Base-by-base conservation (phyloP, 1,140 invertebrate genomes). In the Orchesella cincta region DNA sequence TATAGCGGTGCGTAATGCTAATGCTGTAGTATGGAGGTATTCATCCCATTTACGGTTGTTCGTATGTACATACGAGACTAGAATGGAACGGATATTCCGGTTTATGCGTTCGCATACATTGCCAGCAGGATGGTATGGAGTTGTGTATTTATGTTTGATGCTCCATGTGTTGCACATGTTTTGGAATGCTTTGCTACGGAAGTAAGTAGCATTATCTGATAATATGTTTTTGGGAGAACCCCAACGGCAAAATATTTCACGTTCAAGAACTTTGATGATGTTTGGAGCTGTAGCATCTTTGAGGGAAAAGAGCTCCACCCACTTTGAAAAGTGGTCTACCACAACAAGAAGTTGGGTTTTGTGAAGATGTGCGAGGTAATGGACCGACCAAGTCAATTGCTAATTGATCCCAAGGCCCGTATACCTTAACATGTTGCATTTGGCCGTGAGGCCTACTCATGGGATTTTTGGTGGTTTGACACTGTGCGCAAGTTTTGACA, bases 91-190 rank as follows among this genome's bases (percentile, higher is more conserved):
- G 0, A 88, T 31, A 31, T 85, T 84, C 18, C 84, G 70, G 76
- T 88, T 88, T 20, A 84, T 84, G 14, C 86, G 67, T 78, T 87
- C 86, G 0, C 84, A 83, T 0, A 84, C 84, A 64, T 87, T 87
- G 0, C 84, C 79, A 73, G 84, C 81, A 2, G 86, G 83, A 76
- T 86, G 85, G 77, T 87, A 87, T 0, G 83, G 52, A 0, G 85
- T 83, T 0, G 82, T 83, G 20, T 82, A 84, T 8, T 77, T 73
- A 31, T 74, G 71, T 23, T 72, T 74, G 20, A 79, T 35, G 16
- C 39, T 54, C 80, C 80, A 81, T 18, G 51, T 8, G 23, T 23
- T 31, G 57, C 75, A 79, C 18, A 75, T 18, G 3, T 29, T 71
- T 0, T 33, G 16, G 74, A 82, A 80, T 35, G 54, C 20, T 0